Evolutionary conservation across 2,888 invertebrate genomes (phyloP), one percentile per base, ranked within the genome.

Genomic region (Mycalesis mineus): DNA sequence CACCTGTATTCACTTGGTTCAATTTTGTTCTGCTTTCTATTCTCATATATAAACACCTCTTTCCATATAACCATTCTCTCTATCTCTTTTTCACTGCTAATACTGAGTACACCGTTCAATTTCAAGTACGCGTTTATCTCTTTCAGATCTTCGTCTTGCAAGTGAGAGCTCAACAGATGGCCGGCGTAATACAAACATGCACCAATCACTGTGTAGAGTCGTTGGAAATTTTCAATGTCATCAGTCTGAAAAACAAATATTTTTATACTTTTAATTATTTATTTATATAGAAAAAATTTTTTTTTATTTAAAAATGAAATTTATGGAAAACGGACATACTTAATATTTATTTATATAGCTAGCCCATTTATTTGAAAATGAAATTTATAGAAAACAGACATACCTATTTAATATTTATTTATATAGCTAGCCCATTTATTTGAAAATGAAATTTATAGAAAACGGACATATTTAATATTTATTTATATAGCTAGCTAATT

Each of bases 111-210:
- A 3, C 95, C 95, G 70, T 95, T 94, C 63, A 94, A 91, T 64
- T 93, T 92, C 57, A 96, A 90, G 77, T 93, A 96, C 15, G 94
- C 91, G 74, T 95, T 93, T 0, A 97, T 91, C 73, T 96, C 95
- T 44, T 92, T 89, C 53, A 96, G 88, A 78, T 96, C 95, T 58
- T 93, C 92, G 52, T 93, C 91, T 61, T 93, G 92, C 63, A 97
- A 87, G 80, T 97, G 97, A 7, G 94, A 95, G 58, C 94, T 93
- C 44, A 97, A 76, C 60, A 97, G 84, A 76, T 94, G 94, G 13
- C 94, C 94, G 68, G 93, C 86, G 65, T 92, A 92, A 71, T 92
- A 93, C 28, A 93, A 71, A 67, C 92, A 92, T 1, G 92, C 90
- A 17, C 95, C 95, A 60, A 93, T 80, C 39, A 94, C 92, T 13